Conservation (phyloP, 1,140 invertebrate species). For the Carposina sasakii region DNA sequence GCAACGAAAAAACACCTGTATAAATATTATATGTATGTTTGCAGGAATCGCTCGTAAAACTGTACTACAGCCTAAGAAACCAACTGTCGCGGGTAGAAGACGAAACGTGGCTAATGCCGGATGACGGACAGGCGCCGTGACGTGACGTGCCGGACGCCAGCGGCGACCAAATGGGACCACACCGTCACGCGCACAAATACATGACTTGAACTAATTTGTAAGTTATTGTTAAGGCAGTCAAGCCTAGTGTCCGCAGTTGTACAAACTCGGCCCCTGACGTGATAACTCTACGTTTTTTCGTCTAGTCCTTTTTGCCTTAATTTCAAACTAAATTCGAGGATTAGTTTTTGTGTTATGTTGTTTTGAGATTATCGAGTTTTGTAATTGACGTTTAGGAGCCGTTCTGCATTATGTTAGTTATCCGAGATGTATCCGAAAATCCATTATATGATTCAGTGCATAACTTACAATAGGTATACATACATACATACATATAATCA, state of each 20-base stretch:
- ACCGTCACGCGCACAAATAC: constrained; percentile 10
- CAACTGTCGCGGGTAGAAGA: constrained; percentile 68
- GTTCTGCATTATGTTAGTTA: no score
- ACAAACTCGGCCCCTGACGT: no score
- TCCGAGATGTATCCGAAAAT: neutral
- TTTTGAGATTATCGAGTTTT: neutral
- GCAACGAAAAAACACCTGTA: no score
- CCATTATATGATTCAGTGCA: no score
- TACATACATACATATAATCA: no score
- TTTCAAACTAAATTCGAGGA: no score
- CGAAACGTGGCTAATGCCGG: constrained; percentile 58
- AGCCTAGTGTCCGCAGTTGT: neutral
- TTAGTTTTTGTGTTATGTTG: no score
- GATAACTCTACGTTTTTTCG: no score
- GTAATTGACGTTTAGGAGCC: neutral
- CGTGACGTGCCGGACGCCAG: constrained; percentile 34
- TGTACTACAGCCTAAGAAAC: constrained; percentile 77
- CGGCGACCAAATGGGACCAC: constrained; percentile 7
- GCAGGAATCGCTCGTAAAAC: constrained; percentile 75
- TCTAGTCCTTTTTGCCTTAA: no score
- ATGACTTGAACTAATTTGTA: no score
- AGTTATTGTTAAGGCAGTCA: neutral
- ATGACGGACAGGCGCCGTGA: constrained; percentile 61
- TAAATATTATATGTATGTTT: constrained; percentile 27
- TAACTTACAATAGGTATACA: no score